A percentile compares a stretch with the other conserved stretches of the same genome.
Conservation (phyloP, 2,797 vertebrate species). For the Fistularia commersonii region DNA sequence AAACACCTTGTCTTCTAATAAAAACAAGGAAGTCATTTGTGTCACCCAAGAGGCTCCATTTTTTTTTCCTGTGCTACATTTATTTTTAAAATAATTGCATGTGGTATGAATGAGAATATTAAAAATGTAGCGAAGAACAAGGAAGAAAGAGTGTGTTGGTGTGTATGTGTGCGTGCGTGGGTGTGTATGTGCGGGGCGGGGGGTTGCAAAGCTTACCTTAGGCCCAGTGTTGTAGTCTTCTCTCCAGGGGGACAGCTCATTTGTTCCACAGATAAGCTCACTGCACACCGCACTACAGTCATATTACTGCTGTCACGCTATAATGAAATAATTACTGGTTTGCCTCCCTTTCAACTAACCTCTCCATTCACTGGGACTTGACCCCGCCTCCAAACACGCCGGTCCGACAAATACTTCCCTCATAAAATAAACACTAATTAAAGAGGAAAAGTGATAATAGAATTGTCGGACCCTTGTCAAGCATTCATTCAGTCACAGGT, state of each 20-base stretch:
- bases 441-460: conserved; percentile 40
- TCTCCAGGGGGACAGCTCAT: conserved; percentile 85
- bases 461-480: conserved; percentile 19
- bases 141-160: conserved; percentile 44
- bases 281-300: conserved; percentile 71
- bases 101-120: conserved; percentile 90
- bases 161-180: background rate
- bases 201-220: conserved; percentile 83
- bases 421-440: conserved; percentile 55
- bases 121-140: conserved; percentile 79
- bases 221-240: conserved; percentile 81
- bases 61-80: conserved; percentile 85
- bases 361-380: conserved; percentile 22
- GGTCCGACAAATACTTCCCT: conserved; percentile 31
- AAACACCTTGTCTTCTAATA: conserved; percentile 99
- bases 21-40: conserved; percentile 97
- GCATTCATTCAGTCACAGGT: too few relatives aligned
- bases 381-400: conserved; percentile 28
- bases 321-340: conserved; percentile 85
- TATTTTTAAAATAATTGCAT: conserved; percentile 98
- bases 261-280: conserved; percentile 81
- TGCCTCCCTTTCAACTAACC: conserved; percentile 63
- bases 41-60: conserved; percentile 97
- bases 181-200: conserved; percentile 30
- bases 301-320: conserved; percentile 80